Evolutionary conservation across 2,888 invertebrate species (phyloP), one percentile per base, ranked within the genome.

Genomic region (Vanessa cardui): DNA sequence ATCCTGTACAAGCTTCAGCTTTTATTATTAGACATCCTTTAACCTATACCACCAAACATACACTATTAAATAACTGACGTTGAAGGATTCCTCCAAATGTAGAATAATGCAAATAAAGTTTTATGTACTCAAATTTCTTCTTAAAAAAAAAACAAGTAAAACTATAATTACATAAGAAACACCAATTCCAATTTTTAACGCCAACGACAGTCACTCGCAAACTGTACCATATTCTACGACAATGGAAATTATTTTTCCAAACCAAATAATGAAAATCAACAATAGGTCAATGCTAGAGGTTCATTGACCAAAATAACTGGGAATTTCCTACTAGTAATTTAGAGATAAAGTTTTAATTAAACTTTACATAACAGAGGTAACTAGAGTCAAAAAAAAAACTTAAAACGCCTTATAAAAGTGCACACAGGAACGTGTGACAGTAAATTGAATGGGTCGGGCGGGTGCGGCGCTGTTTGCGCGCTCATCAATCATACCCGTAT

Each of bases 401-500:
- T 9, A 49, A 69, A 66, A 61, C 58, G 50, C 68, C 70, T 67
- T 66, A 70, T 69, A 72, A 78, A 81, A 82, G 75, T 80, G 81
- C 80, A 81, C 78, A 71, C 62, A 62, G 63, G 68, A 68, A 26
- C 49, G 59, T 77, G 75, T 80, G 82, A 89, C 90, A 88, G 89
- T 80, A 90, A 91, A 92, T 90, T 89, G 92, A 92, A 90, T 85
- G 86, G 84, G 85, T 78, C 81, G 81, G 87, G 88, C 83, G 80
- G 79, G 50, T 81, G 73, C 72, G 49, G 70, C 69, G 71, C 79
- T 89, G 90, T 91, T 90, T 91, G 88, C 87, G 72, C 76, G 78
- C 76, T 91, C 92, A 92, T 92, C 92, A 92, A 92, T 92, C 92
- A 92, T 85, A 80, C 83, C 80, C 81, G 87, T 89, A 86, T 90